These are phyloP conservation scores for Thalassarche chlororhynchos DNA, from an alignment of 2,113 vertebrate species.

Conservation along the genomic window DNA sequence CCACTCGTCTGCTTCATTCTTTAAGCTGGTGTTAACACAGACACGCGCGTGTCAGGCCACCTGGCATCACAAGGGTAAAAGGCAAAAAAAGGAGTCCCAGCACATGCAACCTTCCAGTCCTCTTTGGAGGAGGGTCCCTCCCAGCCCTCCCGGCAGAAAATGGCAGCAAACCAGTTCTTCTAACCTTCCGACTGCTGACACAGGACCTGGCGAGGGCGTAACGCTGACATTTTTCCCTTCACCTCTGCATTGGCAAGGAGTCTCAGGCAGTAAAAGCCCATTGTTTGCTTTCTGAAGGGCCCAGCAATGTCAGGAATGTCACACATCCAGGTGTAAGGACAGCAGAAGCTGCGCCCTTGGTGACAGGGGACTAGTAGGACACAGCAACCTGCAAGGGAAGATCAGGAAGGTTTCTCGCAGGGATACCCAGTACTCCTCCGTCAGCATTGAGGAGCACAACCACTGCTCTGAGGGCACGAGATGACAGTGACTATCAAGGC, in stretches of 20 bases:
- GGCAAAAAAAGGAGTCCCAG: not conserved
- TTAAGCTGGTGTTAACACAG: not conserved
- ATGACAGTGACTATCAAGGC: fast-evolving
- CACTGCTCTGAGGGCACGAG: fast-evolving
- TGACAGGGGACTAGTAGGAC: not conserved
- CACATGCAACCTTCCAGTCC: fast-evolving
- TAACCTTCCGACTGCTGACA: not conserved
- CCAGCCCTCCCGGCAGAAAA: not conserved
- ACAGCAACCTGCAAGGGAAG: not conserved
- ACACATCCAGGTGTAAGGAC: not conserved
- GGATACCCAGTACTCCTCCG: not conserved
- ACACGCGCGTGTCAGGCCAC: not conserved
- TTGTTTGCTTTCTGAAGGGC: not conserved
- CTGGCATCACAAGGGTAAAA: not conserved
- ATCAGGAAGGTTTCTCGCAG: fast-evolving
- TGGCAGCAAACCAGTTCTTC: not conserved
- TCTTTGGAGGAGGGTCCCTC: not conserved
- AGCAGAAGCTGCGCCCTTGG: not conserved
- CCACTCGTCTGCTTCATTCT: not conserved
- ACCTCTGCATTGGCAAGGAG: not conserved
- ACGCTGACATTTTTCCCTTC: not conserved
- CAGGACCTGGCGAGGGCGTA: too few relatives aligned
- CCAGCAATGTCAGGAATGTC: not conserved
- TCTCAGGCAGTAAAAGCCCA: not conserved
- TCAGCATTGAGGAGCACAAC: not conserved